A percentile compares a stretch with the other conserved stretches of the same genome.
phyloP scores from a whole-genome alignment of 2,113 vertebrate species.

The Blennius ocellaris region DNA sequence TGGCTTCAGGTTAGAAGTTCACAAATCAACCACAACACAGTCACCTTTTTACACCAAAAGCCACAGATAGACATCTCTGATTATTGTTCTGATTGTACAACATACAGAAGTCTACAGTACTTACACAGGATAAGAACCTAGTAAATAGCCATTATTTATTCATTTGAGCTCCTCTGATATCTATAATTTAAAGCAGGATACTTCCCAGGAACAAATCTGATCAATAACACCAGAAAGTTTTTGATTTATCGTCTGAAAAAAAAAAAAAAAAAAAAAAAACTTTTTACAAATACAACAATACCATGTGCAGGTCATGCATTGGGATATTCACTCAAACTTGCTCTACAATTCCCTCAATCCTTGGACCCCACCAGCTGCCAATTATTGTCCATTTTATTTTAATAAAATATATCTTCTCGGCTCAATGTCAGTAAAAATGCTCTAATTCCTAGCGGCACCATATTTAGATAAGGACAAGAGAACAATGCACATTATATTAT shows the following conservation, averaged over 20 bases:
- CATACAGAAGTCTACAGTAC: no score
- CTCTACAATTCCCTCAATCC: neutral
- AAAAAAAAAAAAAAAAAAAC: neutral
- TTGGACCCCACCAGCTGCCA: conserved; percentile 10
- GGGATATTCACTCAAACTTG: neutral
- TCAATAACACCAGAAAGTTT: neutral
- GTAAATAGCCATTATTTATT: neutral
- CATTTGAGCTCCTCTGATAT: neutral
- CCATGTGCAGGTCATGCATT: neutral
- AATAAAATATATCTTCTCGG: conserved; percentile 9
- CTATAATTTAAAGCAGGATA: no score
- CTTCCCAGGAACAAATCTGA: no score
- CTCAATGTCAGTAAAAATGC: neutral
- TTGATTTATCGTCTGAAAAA: neutral
- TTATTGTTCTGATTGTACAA: no score
- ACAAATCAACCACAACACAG: no score
- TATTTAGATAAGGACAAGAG: conserved; percentile 15
- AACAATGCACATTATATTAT: conserved; percentile 28
- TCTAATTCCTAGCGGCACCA: neutral
- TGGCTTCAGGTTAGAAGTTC: no score
- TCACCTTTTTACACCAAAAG: no score
- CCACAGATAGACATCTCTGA: no score
- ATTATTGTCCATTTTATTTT: conserved; percentile 21
- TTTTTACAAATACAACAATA: conserved; percentile 9
- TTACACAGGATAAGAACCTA: no score